Evolutionary conservation across 2,113 vertebrate species (phyloP), one percentile per base, ranked within the genome.

Genomic region (Phainopepla nitens): DNA sequence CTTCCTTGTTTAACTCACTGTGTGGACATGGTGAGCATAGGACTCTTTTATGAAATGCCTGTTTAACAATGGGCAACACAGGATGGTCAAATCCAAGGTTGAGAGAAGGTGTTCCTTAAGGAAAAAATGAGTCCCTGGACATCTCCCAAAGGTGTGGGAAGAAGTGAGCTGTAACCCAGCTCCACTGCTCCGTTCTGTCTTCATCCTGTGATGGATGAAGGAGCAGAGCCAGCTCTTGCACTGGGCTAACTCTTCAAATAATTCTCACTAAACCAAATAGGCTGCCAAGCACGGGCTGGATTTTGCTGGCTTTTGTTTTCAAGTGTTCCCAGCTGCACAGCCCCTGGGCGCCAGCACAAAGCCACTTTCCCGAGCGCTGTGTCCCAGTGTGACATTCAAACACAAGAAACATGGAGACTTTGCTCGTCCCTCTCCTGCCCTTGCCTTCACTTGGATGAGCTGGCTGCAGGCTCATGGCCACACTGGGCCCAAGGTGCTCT

Each of bases 1-100:
- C 42, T 13, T 61, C 56, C 29, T 66, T 60, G 29, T 44, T 68
- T 21, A 75, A 82, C 35, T 31, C 21, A 41, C 28, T 49, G n/a
- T 0, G 0, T 12, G 71, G 41, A 39, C 12, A 5, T 0, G 1
- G 50, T 13, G 11, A 76, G 11, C 4, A 0, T 13, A 18, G 23
- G 51, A 23, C 25, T 90, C 9, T 44, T n/a, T 36, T 23, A 39
- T 2, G 5, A 50, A 79, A 62, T 21, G 47, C 39, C 41, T 61
- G 3, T 58, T 92, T 41, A 41, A 23, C 12, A 44, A 35, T 3
- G 4, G 25, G 4, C 39, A 49, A 21, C 1, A 3, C 7, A 53
- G 56, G 31, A 28, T 36, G 33, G 28, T 50, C 54, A 45, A 81
- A 80, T 47, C n/a, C 56, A 33, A 33, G 35, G 14, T 6, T 70